Evolutionary conservation across 2,888 invertebrate species (phyloP), one percentile per base, ranked within the genome.

Genomic region (Pammene fasciana): DNA sequence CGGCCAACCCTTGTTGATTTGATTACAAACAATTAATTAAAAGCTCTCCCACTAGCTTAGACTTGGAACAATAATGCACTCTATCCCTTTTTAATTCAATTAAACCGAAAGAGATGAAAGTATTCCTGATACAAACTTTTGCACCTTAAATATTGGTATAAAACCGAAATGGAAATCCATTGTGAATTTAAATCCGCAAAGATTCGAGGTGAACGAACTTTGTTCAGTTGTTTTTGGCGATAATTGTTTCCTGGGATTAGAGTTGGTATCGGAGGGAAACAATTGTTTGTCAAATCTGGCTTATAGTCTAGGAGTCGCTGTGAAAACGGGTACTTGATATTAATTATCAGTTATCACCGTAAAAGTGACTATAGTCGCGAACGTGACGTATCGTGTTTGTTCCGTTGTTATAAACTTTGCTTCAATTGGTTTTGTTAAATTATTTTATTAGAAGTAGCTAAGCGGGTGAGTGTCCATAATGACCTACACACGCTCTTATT

Each of bases 21-120:
- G 86, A 87, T 88, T 85, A 87, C 82, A 78, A 83, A 76, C 86
- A 81, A 88, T 88, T 87, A 89, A 88, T 89, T 86, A 84, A 85
- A 80, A 75, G 70, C 68, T 72, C 72, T 61, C 71, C 59, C 67
- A 48, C 60, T 46, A 46, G n/a, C 57, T 18, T 59, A 38, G 52
- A 78, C 41, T 41, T 14, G n/a, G 45, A 62, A 52, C 62, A 61
- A 50, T 61, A 62, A 62, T 36, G 41, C 41, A 80, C 78, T 46
- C 41, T 5, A 50, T 38, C 59, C 59, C 18, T 45, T 41, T 41
- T 41, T 16, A 18, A 14, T 43, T 79, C 77, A 76, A 73, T 75
- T 75, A 41, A 18, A 5, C 38, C 1, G n/a, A 62, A 41, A 52
- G 50, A 52, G 41, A 62, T n/a, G 62, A 18, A 41, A 62, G 18